Evolutionary conservation across 2,113 vertebrate species (phyloP), one percentile per base, ranked within the genome.

Genomic region (Ginglymostoma cirratum): DNA sequence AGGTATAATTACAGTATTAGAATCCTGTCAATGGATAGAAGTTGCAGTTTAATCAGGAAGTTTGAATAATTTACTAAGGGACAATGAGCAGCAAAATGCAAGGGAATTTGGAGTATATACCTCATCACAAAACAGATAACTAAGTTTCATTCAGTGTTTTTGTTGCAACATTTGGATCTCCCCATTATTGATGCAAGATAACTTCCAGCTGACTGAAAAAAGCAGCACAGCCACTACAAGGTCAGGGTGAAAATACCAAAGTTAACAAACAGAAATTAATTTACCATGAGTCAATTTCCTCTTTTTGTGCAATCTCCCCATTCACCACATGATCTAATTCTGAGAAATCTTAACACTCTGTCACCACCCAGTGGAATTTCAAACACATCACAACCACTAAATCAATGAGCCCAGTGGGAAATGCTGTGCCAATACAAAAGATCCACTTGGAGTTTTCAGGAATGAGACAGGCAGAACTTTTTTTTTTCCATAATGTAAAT

Each of bases 101-200:
- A 1, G 38, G 52, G 10, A 12, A 92, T 92, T 92, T 17, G 21
- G 55, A 65, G 2, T 65, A 7, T 8, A 61, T 15, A 30, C 61
- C 27, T 34, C 15, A 61, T 38, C 78, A 90, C 52, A 90, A 55
- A 87, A 24, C 10, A 21, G 48, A 48, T 87, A 48, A 27, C 61
- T 61, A 90, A 42, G 78, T 83, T 83, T 83, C 19, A 90, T 55
- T 61, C 55, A 24, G 4, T 89, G 55, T 61, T 14, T 90, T 19
- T 65, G 52, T 61, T 61, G 34, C 27, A 92, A 92, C 27, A 61
- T 2, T 34, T 65, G 5, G 3, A 4, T 30, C 15, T 92, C 55
- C 14, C 55, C 52, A 92, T 92, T 65, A 92, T 30, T 92, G 21
- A 61, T 92, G 87, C 52, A 92, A 65, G 87, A 92, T 92, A 30